Conservation (phyloP, 2,888 invertebrate genomes). For the Sarcophaga rosellei region DNA sequence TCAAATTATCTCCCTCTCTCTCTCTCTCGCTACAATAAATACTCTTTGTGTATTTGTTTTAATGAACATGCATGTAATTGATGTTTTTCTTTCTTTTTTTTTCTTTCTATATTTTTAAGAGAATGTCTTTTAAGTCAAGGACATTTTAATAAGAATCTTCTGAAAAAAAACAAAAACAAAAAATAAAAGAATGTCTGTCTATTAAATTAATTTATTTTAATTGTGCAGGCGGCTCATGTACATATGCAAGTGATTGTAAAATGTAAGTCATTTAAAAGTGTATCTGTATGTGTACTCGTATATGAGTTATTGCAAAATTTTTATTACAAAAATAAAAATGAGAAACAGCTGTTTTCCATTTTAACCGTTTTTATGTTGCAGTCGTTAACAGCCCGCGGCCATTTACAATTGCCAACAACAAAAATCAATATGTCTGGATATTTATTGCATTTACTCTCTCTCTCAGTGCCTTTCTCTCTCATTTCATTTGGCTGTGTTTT, state of each 20-base stretch:
- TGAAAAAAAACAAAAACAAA: background rate
- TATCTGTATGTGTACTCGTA: background rate
- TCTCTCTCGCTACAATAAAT: background rate
- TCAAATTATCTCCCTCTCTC: background rate
- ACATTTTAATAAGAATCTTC: slow-evolving; percentile 57
- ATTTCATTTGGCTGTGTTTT: too few relatives aligned
- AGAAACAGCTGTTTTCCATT: slow-evolving; percentile 10
- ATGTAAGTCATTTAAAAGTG: background rate
- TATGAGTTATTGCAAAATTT: slow-evolving; percentile 5
- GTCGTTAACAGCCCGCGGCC: background rate
- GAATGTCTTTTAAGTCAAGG: slow-evolving; percentile 62
- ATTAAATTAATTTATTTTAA: background rate
- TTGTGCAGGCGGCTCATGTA: background rate
- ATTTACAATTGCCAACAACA: slow-evolving; percentile 26
- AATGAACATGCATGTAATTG: slow-evolving; percentile 40
- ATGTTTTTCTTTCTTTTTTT: slow-evolving; percentile 32
- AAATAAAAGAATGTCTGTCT: background rate
- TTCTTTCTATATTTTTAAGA: slow-evolving; percentile 46
- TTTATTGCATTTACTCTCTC: background rate
- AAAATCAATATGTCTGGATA: background rate
- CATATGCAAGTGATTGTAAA: background rate
- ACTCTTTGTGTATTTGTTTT: slow-evolving; percentile 10
- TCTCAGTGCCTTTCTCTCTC: too few relatives aligned
- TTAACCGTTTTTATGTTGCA: background rate
- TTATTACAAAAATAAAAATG: background rate